Percentiles rank a stretch among this genome's conserved stretches.
phyloP scores from a whole-genome alignment of 2,888 invertebrate genomes.

The Limnephilus rhombicus region DNA sequence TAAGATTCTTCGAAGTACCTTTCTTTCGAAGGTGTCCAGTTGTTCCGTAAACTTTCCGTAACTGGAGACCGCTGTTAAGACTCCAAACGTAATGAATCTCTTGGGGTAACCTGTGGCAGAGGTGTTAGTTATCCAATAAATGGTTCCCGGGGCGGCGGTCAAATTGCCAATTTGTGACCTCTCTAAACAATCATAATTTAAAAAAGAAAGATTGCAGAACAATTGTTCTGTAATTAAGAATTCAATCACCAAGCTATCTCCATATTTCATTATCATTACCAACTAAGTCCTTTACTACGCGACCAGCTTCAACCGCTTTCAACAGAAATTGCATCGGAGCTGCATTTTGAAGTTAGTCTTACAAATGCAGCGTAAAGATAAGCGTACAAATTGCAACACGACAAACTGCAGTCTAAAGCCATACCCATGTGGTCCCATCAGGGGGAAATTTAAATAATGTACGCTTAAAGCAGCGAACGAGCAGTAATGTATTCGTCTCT shows the following conservation, averaged over 20 bases:
- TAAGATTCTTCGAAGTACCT: too few species aligned
- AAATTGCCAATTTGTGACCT: too few species aligned
- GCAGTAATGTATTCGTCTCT: not conserved
- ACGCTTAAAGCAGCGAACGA: not conserved
- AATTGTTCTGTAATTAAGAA: not conserved
- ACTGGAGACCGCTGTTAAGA: too few species aligned
- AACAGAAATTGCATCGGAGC: not conserved
- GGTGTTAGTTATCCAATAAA: too few species aligned
- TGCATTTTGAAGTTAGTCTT: conserved; percentile 32
- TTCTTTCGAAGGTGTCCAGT: too few species aligned
- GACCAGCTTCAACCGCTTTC: not conserved
- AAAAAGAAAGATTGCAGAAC: not conserved
- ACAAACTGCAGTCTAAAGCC: conserved; percentile 5
- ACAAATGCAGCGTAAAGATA: conserved; percentile 30
- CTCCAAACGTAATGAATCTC: too few species aligned
- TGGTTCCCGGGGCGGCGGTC: too few species aligned
- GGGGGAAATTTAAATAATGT: not conserved
- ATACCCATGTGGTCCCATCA: not conserved
- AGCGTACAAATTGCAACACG: conserved; percentile 33
- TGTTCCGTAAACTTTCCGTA: too few species aligned
- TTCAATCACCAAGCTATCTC: not conserved
- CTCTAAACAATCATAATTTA: too few species aligned
- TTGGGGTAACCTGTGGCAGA: too few species aligned
- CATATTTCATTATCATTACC: not conserved
- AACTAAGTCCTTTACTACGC: not conserved